Conservation (phyloP, 2,888 invertebrate genomes). For the Pollenia griseotomentosa region DNA sequence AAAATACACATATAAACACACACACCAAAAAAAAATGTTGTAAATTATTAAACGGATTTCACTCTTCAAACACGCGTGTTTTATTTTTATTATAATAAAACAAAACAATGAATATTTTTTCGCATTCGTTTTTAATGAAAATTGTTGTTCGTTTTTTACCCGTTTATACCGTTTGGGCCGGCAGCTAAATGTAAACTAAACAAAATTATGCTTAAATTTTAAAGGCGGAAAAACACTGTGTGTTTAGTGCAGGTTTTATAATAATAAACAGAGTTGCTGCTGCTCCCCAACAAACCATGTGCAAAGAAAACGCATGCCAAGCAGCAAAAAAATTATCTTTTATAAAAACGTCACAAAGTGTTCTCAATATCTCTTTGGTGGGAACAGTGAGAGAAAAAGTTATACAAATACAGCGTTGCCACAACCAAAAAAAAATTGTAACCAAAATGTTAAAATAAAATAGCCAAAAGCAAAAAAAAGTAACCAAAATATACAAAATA, state of each 20-base stretch:
- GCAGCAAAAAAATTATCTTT: neutral
- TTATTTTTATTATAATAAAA: slow-evolving; percentile 18
- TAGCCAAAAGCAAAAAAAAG: too few relatives aligned
- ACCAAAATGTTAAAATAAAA: too few relatives aligned
- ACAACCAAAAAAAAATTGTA: too few relatives aligned
- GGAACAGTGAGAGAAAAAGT: neutral
- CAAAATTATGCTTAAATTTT: slow-evolving; percentile 36
- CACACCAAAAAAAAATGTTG: slow-evolving; percentile 27
- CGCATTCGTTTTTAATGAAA: slow-evolving; percentile 43
- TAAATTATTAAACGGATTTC: slow-evolving; percentile 56
- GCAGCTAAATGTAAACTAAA: slow-evolving; percentile 71
- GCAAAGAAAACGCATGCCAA: neutral
- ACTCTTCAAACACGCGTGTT: slow-evolving; percentile 57
- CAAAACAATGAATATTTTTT: slow-evolving; percentile 37
- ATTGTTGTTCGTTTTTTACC: neutral
- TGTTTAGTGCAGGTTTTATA: slow-evolving; percentile 46
- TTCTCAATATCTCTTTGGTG: slow-evolving; percentile 28
- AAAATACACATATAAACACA: slow-evolving; percentile 15
- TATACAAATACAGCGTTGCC: too few relatives aligned
- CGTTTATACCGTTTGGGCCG: slow-evolving; percentile 60
- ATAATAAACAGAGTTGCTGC: slow-evolving; percentile 18
- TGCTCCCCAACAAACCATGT: neutral
- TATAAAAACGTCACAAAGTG: slow-evolving; percentile 2
- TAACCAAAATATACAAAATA: too few relatives aligned
- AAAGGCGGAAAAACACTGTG: slow-evolving; percentile 37